Conservation (phyloP, 1,140 invertebrate species). For the Harpegnathos saltator region DNA sequence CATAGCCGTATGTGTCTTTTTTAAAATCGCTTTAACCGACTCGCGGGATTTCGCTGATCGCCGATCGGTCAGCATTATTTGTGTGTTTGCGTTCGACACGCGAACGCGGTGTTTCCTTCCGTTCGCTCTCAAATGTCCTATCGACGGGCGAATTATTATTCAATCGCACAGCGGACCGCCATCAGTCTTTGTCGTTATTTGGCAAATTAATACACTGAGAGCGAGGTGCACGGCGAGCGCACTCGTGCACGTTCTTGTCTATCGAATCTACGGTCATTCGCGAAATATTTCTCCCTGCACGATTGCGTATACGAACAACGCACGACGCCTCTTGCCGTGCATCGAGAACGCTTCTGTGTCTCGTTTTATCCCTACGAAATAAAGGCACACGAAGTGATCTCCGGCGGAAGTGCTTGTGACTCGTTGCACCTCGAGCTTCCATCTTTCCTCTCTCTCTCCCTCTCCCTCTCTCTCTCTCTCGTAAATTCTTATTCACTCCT, state of each 20-base stretch:
- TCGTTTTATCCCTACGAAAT: slow-evolving; percentile 11
- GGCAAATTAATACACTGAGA: slow-evolving; percentile 20
- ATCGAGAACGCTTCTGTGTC: not conserved
- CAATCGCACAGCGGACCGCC: not conserved
- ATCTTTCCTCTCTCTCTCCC: not conserved
- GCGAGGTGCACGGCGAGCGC: slow-evolving; percentile 1
- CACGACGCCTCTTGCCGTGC: slow-evolving; percentile 9
- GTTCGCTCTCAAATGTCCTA: not conserved
- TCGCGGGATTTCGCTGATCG: too few species aligned
- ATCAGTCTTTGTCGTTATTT: not conserved
- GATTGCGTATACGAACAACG: not conserved
- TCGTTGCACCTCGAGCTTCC: not conserved
- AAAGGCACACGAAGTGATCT: slow-evolving; percentile 66
- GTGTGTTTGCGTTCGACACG: not conserved
- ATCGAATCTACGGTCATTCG: slow-evolving; percentile 44
- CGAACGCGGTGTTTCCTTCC: not conserved
- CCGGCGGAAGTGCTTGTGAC: slow-evolving; percentile 30
- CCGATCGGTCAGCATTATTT: too few species aligned
- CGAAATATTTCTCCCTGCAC: slow-evolving; percentile 59
- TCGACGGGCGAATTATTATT: slow-evolving; percentile 5
- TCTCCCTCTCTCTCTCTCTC: not conserved
- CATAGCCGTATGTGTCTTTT: slow-evolving; percentile 31
- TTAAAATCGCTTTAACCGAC: not conserved
- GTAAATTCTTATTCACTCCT: too few species aligned
- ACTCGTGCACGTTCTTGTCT: not conserved